Evolutionary conservation across 2,113 vertebrate genomes (phyloP).

Genomic region (rat (Rattus norvegicus)): DNA sequence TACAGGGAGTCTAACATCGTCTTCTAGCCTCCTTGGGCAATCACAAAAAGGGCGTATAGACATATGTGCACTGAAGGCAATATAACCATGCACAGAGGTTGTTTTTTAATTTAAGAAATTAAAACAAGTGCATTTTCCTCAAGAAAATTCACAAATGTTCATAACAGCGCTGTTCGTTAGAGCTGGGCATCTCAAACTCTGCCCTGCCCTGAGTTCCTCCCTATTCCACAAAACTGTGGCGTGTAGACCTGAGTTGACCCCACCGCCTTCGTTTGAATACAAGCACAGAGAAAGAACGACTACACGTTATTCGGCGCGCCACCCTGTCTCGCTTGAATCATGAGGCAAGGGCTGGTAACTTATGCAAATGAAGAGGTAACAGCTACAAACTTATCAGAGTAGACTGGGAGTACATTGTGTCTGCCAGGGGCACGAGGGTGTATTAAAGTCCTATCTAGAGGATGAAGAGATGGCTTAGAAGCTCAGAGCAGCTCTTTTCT

Average conservation of each 20-base stretch:
- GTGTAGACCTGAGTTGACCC: not conserved
- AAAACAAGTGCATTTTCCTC: not conserved
- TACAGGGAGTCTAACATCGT: not conserved
- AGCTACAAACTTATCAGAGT: not conserved
- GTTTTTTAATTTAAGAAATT: conserved; percentile 16
- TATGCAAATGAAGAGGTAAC: not conserved
- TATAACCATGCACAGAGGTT: not conserved
- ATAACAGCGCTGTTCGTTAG: not conserved
- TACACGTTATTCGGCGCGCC: not conserved
- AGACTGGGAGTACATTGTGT: not conserved
- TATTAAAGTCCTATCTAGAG: not conserved
- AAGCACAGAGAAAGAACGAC: not conserved
- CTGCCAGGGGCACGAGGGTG: too few species aligned
- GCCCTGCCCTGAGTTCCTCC: not conserved
- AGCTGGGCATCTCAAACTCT: not conserved
- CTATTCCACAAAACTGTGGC: not conserved
- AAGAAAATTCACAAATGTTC: conserved; percentile 18
- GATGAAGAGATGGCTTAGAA: not conserved
- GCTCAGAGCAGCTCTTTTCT: not conserved
- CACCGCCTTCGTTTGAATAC: not conserved
- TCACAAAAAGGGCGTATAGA: not conserved
- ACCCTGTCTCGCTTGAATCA: not conserved
- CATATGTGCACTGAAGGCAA: not conserved
- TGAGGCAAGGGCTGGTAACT: not conserved
- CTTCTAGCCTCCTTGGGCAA: not conserved